Evolutionary conservation across 2,888 invertebrate species (phyloP), one percentile per base, ranked within the genome.

Genomic region (Phalangium opilio): DNA sequence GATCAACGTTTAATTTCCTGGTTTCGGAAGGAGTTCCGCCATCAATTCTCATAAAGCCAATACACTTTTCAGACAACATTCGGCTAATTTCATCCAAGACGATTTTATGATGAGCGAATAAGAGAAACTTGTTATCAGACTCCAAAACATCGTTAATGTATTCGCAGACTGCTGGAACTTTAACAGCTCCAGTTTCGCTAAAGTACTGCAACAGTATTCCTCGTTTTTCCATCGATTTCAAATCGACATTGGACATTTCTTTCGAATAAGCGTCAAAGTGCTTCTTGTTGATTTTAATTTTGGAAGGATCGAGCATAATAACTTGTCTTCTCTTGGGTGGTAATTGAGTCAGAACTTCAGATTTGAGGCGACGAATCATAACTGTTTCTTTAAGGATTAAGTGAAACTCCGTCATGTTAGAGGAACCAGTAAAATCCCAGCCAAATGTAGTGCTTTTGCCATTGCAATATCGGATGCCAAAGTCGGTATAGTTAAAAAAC

Each of bases 61-160:
- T 71, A 36, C 72, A 68, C 19, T 74, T 73, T 19, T 73, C 71
- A 53, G 71, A 71, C 33, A 87, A 66, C 1, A 79, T 70, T 20
- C 75, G 67, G 54, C 76, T 76, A 18, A 93, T 73, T 0, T 80
- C 82, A 61, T 87, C 78, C 57, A 98, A 61, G 67, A 98, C 79
- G 45, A 70, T 69, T 57, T 75, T 74, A 66, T 98, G 96, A 67
- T 96, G 95, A 1, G 85, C 93, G 69, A 93, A 98, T 34, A 91
- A 75, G 1, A 98, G 73, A 62, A 93, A 86, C 68, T 98, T 96
- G 39, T 70, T 65, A 7, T 74, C 75, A 5, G 71, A 70, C 50
- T 77, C 75, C 2, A 90, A 59, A 40, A 84, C 60, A 55, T 83
- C 78, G 12, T 74, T 68, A 1, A 93, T 66, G 65, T 90, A 86